These are phyloP conservation scores for Formica exsecta DNA, from an alignment of 1,140 invertebrate species.

Conservation along the genomic window DNA sequence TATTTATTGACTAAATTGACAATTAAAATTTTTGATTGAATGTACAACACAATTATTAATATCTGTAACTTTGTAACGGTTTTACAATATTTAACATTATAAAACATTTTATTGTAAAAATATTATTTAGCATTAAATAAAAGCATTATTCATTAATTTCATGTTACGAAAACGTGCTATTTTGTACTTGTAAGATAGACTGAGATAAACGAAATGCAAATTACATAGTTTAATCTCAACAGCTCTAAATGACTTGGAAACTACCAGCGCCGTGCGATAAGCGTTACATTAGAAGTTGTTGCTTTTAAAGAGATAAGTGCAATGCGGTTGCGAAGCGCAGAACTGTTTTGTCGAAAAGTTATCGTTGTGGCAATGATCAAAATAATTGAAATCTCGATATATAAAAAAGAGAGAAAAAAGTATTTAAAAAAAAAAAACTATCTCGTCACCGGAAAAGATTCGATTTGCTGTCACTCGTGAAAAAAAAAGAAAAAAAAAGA, in stretches of 20 bases:
- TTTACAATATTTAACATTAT: not conserved
- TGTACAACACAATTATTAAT: not conserved
- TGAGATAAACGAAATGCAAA: constrained; percentile 35
- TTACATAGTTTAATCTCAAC: constrained; percentile 39
- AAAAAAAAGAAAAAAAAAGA: not conserved
- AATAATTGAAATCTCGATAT: constrained; percentile 6
- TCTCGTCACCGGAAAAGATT: not conserved
- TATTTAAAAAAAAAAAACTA: not conserved
- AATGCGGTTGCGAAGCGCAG: not conserved
- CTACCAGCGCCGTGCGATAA: constrained; percentile 5
- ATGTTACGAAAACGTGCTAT: not conserved
- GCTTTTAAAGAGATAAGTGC: constrained; percentile 44
- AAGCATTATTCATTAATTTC: not conserved
- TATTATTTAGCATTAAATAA: not conserved
- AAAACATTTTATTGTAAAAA: not conserved
- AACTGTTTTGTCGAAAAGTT: constrained; percentile 36
- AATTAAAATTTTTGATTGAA: not conserved
- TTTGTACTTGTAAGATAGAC: not conserved
- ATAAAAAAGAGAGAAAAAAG: not conserved
- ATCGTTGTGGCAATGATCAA: constrained; percentile 2
- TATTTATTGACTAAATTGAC: not conserved
- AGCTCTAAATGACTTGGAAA: constrained; percentile 29
- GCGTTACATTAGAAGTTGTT: constrained; percentile 23
- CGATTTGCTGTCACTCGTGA: not conserved
- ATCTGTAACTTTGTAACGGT: not conserved